These are phyloP conservation scores for Aradus depressus DNA, from an alignment of 2,888 invertebrate species.

Conservation along the genomic window DNA sequence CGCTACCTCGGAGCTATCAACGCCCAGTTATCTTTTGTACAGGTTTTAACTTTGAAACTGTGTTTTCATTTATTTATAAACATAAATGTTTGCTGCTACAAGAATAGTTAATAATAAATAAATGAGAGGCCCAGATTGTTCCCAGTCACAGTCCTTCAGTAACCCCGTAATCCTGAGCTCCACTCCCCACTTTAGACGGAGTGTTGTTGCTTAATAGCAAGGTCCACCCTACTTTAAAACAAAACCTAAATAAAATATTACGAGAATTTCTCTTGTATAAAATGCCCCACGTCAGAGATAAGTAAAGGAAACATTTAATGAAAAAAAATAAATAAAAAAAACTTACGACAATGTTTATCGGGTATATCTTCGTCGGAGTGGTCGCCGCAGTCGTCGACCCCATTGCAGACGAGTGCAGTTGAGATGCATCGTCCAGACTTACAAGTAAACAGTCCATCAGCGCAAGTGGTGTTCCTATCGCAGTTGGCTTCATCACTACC, in stretches of 20 bases:
- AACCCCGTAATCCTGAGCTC: no score
- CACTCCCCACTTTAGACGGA: no score
- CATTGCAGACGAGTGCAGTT: slow-evolving; percentile 58
- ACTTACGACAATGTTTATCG: slow-evolving; percentile 40
- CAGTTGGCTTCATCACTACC: slow-evolving; percentile 38
- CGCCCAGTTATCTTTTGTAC: no score
- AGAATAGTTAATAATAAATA: no score
- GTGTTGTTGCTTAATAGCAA: neutral
- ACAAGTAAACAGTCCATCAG: slow-evolving; percentile 49
- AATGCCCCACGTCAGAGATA: slow-evolving; percentile 1
- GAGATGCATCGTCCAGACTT: slow-evolving; percentile 60
- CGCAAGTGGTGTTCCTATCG: slow-evolving; percentile 34
- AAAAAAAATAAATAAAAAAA: slow-evolving; percentile 26
- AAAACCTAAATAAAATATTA: neutral
- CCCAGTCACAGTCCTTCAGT: no score
- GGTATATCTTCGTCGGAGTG: slow-evolving; percentile 42
- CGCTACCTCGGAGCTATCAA: no score
- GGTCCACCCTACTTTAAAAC: slow-evolving; percentile 8
- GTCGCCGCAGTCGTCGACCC: slow-evolving; percentile 50
- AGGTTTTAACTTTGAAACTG: no score
- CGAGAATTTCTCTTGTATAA: neutral
- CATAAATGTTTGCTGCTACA: no score
- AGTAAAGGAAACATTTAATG: neutral
- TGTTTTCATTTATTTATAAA: no score
- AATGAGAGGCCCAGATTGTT: no score